These are phyloP conservation scores for Pachycephus smyrnensis DNA, from an alignment of 2,888 invertebrate species.

Conservation along the genomic window DNA sequence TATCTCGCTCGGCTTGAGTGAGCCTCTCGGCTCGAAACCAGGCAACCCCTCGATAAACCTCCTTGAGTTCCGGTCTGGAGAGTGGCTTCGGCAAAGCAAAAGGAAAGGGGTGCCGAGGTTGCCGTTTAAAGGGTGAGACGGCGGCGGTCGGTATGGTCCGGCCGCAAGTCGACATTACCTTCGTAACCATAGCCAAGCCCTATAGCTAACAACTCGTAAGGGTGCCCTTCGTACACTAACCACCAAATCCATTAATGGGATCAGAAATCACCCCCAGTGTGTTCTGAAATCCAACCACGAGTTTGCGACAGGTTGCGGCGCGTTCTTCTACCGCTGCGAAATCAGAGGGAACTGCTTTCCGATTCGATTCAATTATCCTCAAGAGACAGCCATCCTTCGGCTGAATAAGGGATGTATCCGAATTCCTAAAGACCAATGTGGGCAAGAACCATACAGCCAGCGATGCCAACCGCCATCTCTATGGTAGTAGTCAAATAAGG, in stretches of 20 bases:
- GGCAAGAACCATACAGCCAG: not conserved
- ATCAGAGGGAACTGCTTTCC: not conserved
- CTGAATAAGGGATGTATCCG: not conserved
- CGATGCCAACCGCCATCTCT: not conserved
- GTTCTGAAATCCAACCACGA: not conserved
- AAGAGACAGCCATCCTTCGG: not conserved
- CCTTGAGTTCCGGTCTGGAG: constrained; percentile 34
- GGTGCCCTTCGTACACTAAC: not conserved
- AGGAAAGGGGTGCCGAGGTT: not conserved
- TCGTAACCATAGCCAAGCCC: constrained; percentile 20
- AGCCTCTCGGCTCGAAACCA: constrained; percentile 42
- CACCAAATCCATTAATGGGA: not conserved
- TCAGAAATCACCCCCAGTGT: not conserved
- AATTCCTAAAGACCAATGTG: not conserved
- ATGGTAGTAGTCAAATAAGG: not conserved
- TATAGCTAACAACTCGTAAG: not conserved
- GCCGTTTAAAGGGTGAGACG: constrained; percentile 17
- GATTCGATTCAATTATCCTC: not conserved
- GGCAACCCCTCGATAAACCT: constrained; percentile 48
- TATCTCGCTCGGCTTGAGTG: constrained; percentile 38
- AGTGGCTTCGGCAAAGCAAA: not conserved
- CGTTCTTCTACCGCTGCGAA: not conserved
- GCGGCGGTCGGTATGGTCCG: constrained; percentile 10
- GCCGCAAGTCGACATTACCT: constrained; percentile 28
- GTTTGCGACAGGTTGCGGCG: not conserved